These are phyloP conservation scores for Circaetus gallicus DNA, from an alignment of 2,113 vertebrate genomes.

Conservation along the genomic window DNA sequence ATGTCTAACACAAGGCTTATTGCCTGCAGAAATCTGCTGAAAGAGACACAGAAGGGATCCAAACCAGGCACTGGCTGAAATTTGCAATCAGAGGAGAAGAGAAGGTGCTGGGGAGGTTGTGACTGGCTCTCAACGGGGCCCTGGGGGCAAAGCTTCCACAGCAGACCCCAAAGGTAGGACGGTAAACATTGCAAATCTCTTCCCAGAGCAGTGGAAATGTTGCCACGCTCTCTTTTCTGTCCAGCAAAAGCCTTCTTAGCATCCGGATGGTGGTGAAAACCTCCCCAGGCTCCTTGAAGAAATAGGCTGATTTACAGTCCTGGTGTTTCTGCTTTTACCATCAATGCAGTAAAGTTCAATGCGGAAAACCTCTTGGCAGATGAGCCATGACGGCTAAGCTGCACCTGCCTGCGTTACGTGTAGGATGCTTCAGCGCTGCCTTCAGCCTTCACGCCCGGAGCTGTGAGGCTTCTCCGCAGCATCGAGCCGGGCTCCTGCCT, in stretches of 20 bases:
- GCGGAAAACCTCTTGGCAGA: neutral
- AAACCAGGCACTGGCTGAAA: neutral
- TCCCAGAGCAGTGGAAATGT: neutral
- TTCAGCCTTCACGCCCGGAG: neutral
- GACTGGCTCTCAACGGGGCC: neutral
- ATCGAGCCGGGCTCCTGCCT: neutral
- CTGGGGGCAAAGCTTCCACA: neutral
- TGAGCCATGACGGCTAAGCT: fast-evolving
- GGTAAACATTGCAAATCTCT: neutral
- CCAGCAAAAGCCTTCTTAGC: neutral
- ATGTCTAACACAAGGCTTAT: neutral
- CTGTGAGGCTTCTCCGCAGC: neutral
- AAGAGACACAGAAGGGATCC: neutral
- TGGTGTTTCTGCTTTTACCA: neutral
- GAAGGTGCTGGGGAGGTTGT: neutral
- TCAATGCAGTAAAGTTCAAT: neutral
- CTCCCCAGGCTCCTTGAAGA: neutral
- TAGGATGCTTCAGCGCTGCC: neutral
- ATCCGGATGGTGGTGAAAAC: neutral
- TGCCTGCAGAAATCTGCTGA: neutral
- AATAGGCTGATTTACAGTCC: neutral
- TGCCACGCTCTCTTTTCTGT: neutral
- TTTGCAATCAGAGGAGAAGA: neutral
- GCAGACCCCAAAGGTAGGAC: neutral
- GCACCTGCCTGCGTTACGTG: neutral